Evolutionary conservation across 2,113 vertebrate species (phyloP).

Genomic region (Siniperca chuatsi): DNA sequence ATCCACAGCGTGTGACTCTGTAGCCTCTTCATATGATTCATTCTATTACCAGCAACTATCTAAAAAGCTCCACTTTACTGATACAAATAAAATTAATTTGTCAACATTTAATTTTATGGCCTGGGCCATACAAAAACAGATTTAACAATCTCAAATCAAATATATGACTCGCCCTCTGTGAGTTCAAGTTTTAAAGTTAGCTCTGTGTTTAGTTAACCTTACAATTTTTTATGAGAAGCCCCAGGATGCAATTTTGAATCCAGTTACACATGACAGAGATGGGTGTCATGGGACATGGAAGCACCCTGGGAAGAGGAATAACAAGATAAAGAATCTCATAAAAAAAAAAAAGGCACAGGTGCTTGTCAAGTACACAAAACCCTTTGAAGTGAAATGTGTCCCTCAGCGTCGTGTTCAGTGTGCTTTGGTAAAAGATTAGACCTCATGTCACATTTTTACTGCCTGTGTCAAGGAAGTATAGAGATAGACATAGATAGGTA

Average conservation of each 20-base stretch:
- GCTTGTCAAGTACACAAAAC: constrained; percentile 43
- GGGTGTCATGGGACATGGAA: constrained; percentile 41
- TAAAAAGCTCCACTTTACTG: constrained; percentile 39
- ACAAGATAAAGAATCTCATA: constrained; percentile 47
- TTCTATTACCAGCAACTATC: constrained; percentile 11
- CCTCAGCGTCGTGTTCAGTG: constrained; percentile 9
- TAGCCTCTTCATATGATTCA: constrained; percentile 33
- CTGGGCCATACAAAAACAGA: not conserved
- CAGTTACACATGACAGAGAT: constrained; percentile 37
- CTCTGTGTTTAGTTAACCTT: constrained; percentile 44
- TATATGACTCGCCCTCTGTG: not conserved
- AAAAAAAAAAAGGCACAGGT: constrained; percentile 23
- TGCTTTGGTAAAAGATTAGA: constrained; percentile 36
- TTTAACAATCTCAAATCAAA: constrained; percentile 24
- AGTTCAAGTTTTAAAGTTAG: constrained; percentile 5
- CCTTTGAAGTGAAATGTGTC: constrained; percentile 45
- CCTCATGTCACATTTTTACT: constrained; percentile 32
- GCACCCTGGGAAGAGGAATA: constrained; percentile 22
- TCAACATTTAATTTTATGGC: constrained; percentile 38
- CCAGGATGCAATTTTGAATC: constrained; percentile 41
- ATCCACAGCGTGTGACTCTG: constrained; percentile 5
- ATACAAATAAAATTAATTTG: constrained; percentile 44
- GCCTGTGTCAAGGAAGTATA: constrained; percentile 29
- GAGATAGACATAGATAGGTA: not conserved
- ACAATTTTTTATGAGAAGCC: constrained; percentile 26